Evolutionary conservation across 2,888 invertebrate genomes (phyloP), one percentile per base, ranked within the genome.

Genomic region (Chrysomela aeneicollis): DNA sequence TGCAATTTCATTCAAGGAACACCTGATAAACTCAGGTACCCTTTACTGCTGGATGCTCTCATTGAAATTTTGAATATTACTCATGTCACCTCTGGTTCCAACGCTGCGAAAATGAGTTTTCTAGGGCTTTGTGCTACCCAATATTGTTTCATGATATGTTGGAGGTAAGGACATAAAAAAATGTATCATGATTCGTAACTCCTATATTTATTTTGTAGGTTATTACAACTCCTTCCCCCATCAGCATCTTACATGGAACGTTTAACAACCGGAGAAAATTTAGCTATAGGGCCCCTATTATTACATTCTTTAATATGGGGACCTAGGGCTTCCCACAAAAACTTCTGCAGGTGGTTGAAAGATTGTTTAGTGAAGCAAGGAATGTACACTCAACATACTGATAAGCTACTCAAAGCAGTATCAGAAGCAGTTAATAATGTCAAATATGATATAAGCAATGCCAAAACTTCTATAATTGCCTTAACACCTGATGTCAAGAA

Each of bases 1-100:
- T 94, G 95, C 83, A 97, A 96, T 84, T 97, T 97, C 79, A 92
- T 97, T 64, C 85, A 97, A 67, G 95, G 95, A 57, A 95, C 95
- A 1, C 92, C 94, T 0, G 97, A 97, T 79, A 94, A 94, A 82
- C 84, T 97, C 58, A 92, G 94, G 76, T 97, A 97, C 84, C 92
- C 93, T 0, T 81, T 93, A 49, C 84, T 98, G 6, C 88, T 97
- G 68, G 94, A 95, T 77, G 93, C 96, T 0, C 83, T 96, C 3
- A 89, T 96, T 22, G 89, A 92, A 70, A 89, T 97, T 70, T 83
- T 97, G 51, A 90, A 92, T 77, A 89, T 95, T 0, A 90, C 94
- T 1, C 90, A 93, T 73, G 88, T 93, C 65, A 86, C 85, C 17
- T 81, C 81, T 0, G 82, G 82, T 10, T 74, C 80, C 0, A 77